phyloP scores from a whole-genome alignment of 2,113 vertebrate genomes.

The Fulmarus glacialis region DNA sequence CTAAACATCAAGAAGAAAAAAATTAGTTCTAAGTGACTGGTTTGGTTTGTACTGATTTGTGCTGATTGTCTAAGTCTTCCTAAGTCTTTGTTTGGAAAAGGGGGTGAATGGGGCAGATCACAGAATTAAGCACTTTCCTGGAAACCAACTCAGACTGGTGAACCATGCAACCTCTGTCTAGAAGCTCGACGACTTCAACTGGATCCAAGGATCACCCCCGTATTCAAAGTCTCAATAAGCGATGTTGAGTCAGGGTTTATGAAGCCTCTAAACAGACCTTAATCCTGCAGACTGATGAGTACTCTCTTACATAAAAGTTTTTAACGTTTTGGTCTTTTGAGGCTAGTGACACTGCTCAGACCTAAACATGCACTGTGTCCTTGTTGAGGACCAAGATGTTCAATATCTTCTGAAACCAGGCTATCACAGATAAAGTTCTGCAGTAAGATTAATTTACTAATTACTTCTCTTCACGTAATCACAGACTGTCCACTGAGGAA shows the following conservation, averaged over 20 bases:
- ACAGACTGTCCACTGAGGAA: not conserved
- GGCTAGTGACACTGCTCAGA: not conserved
- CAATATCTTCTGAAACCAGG: not conserved
- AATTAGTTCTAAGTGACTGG: not conserved
- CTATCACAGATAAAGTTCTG: not conserved
- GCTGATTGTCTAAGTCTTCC: not conserved
- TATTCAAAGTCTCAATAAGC: not conserved
- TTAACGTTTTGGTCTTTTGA: not conserved
- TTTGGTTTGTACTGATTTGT: not conserved
- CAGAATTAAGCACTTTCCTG: not conserved
- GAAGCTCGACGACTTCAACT: not conserved
- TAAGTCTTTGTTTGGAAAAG: not conserved
- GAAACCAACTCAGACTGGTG: not conserved
- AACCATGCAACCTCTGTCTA: not conserved
- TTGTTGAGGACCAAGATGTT: not conserved
- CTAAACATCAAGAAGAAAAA: not conserved
- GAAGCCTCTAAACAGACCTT: not conserved
- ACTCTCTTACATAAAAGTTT: not conserved
- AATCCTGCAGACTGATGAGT: not conserved
- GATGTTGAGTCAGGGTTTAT: not conserved
- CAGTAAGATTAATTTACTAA: not conserved
- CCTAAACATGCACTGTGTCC: not conserved
- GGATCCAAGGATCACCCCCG: not conserved
- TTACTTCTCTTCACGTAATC: not conserved
- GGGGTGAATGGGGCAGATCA: not conserved